Conservation (phyloP, 1,140 invertebrate genomes). For the Brachionus koreanus region DNA sequence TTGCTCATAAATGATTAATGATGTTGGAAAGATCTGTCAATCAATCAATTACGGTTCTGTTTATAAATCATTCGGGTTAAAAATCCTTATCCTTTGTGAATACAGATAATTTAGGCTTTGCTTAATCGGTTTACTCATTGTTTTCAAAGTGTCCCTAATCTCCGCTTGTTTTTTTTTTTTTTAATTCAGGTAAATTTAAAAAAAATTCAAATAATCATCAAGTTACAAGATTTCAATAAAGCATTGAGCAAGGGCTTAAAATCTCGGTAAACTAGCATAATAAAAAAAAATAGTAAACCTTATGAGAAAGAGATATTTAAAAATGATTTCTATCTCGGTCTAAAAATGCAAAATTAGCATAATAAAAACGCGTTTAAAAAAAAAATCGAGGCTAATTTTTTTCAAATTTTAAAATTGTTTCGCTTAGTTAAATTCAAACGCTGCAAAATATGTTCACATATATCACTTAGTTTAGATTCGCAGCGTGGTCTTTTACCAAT, state of each 20-base stretch:
- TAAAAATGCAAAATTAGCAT: constrained; percentile 30
- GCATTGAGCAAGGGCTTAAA: background rate
- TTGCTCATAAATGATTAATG: constrained; percentile 16
- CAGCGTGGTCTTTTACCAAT: background rate
- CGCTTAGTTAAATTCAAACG: background rate
- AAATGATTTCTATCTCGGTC: constrained; percentile 17
- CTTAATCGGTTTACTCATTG: background rate
- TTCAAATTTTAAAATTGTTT: background rate
- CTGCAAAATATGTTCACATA: background rate
- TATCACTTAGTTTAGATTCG: background rate
- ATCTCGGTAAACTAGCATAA: constrained; percentile 15
- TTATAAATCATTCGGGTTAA: background rate
- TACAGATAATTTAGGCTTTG: background rate
- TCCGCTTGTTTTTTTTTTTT: background rate
- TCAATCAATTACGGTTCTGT: constrained; percentile 22
- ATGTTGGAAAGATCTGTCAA: constrained; percentile 4
- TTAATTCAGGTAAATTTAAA: background rate
- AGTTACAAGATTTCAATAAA: background rate
- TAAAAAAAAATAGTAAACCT: constrained; percentile 30
- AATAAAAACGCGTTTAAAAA: constrained; percentile 3
- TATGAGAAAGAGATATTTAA: constrained; percentile 27
- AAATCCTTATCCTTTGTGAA: background rate
- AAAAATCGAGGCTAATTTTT: constrained; percentile 16
- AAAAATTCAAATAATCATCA: background rate
- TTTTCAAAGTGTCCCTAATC: background rate